Evolutionary conservation across 53 echinoderm and acorn worm genomes (phyloP).

Genomic region (Luidia sarsii): DNA sequence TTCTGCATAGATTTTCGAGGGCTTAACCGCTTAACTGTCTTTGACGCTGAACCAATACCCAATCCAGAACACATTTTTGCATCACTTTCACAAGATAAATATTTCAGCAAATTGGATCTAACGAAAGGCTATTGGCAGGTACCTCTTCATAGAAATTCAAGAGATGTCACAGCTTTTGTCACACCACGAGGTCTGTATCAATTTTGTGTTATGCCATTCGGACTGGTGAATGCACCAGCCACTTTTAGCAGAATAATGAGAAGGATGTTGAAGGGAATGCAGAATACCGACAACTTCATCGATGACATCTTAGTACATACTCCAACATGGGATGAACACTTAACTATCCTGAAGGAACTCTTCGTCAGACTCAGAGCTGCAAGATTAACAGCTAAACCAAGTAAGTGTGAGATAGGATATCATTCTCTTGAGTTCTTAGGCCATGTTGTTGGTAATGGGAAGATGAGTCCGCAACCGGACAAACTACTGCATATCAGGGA

Average conservation of each 20-base stretch:
- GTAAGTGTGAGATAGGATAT: constrained; percentile 20
- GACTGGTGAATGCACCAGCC: constrained; percentile 53
- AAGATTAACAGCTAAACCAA: constrained; percentile 19
- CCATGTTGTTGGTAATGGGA: constrained; percentile 40
- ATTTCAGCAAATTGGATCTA: constrained; percentile 34
- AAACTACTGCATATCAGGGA: constrained; percentile 23
- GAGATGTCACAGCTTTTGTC: constrained; percentile 32
- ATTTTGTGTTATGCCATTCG: constrained; percentile 58
- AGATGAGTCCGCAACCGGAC: constrained; percentile 6
- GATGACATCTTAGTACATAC: constrained; percentile 50
- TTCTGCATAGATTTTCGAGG: constrained; percentile 33
- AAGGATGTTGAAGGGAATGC: constrained; percentile 1
- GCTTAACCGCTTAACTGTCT: constrained; percentile 11
- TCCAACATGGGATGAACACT: constrained; percentile 11
- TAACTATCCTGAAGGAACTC: neutral
- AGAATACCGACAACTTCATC: constrained; percentile 52
- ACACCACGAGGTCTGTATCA: constrained; percentile 52
- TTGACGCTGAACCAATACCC: constrained; percentile 41
- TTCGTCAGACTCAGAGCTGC: neutral
- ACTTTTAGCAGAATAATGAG: constrained; percentile 62
- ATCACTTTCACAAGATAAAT: neutral
- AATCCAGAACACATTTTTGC: constrained; percentile 40
- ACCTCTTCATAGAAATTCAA: neutral
- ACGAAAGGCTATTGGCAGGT: constrained; percentile 58
- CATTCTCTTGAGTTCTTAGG: constrained; percentile 19